Conservation (phyloP, 2,888 invertebrate genomes). For the Scaeva pyrastri region DNA sequence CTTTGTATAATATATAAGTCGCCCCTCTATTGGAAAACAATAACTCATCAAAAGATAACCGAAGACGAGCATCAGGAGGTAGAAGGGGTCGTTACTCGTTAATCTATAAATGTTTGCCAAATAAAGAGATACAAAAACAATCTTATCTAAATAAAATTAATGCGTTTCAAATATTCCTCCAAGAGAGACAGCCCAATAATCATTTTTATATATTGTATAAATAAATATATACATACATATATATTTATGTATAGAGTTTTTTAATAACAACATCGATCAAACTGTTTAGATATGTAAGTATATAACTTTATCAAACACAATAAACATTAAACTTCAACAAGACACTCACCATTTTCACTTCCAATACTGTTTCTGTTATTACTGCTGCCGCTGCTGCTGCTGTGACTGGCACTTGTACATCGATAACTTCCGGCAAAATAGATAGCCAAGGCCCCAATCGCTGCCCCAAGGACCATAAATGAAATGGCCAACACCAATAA, state of each 20-base stretch:
- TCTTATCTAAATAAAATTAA: slow-evolving; percentile 5
- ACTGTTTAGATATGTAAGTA: background rate
- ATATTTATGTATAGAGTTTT: background rate
- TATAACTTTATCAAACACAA: background rate
- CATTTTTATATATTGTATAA: too few species aligned
- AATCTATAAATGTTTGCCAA: too few species aligned
- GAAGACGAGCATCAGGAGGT: background rate
- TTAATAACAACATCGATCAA: slow-evolving; percentile 25
- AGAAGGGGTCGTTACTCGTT: slow-evolving; percentile 12
- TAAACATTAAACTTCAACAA: background rate
- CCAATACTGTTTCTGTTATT: slow-evolving; percentile 72
- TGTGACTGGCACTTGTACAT: slow-evolving; percentile 70
- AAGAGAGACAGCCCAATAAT: background rate
- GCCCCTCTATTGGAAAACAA: background rate
- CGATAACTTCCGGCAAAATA: slow-evolving; percentile 82
- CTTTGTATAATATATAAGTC: background rate
- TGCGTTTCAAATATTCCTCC: slow-evolving; percentile 18
- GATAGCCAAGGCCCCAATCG: slow-evolving; percentile 83
- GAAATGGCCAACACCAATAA: slow-evolving; percentile 82
- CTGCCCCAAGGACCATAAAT: slow-evolving; percentile 83
- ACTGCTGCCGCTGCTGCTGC: slow-evolving; percentile 75
- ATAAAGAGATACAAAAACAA: background rate
- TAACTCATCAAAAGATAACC: background rate
- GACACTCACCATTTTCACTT: slow-evolving; percentile 26
- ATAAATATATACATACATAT: too few species aligned